Evolutionary conservation across 1,140 invertebrate species (phyloP), one percentile per base, ranked within the genome.

Genomic region (Pogonomyrmex barbatus): DNA sequence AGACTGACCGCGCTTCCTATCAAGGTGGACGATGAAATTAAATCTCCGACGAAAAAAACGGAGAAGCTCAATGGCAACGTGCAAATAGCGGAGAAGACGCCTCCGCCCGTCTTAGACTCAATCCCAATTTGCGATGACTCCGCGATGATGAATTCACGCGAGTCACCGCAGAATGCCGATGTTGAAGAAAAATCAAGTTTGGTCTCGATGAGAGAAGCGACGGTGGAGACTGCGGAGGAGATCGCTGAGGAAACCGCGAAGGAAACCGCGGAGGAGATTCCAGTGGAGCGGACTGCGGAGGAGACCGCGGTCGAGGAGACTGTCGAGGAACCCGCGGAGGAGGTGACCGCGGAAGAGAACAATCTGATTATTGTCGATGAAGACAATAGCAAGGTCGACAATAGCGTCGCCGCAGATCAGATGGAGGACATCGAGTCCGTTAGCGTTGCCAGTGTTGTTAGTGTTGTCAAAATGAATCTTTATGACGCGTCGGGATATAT

Each of bases 401-500:
- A 24, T 24, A 12, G 14, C 9, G 9, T 47, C 17, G 50, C 1
- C 4, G 60, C 65, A 47, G 47, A 54, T 47, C 42, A 47, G 50
- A 36, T 1, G 56, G 63, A 14, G 50, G 4, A 10, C 1, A 58
- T 89, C 33, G 88, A 91, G 50, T 47, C 56, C 33, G 14, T 50
- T 30, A 81, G 76, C 2, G 24, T 60, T 10, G 60, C 73, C 36
- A 30, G 76, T 2, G 24, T 60, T 10, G 60, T 78, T 42, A 30
- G 24, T 36, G 42, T 9, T 47, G 79, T 70, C n/a, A 90, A 86
- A 63, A 91, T 8, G 17, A 89, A 82, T 77, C 85, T 93, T 30
- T 93, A 87, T 33, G 77, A 92, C 39, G 91, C 88, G 0, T 90
- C 90, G 54, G 93, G 88, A 10, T 94, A 93, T 60, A 93, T 93